Percentiles rank a stretch among this genome's conserved stretches.
These are phyloP conservation scores for Micropoecilia bifurca DNA, from an alignment of 2,797 vertebrate genomes.

Conservation along the genomic window DNA sequence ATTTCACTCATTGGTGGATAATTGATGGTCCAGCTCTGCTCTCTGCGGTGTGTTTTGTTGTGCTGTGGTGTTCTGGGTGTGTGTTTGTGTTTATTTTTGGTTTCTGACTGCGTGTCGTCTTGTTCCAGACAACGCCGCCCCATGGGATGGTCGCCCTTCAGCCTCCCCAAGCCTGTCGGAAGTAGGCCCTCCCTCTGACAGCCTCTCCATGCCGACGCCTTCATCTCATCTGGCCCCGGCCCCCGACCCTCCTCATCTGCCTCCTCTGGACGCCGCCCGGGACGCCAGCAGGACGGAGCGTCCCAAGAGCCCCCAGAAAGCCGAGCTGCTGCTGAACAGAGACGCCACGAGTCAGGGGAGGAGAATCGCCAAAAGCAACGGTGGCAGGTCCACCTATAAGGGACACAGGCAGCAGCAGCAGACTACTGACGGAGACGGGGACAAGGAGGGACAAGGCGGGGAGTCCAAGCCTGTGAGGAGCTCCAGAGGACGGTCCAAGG, in stretches of 20 bases:
- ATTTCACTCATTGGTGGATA: too few species aligned
- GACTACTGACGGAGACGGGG: slow-evolving; percentile 73
- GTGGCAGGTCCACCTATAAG: slow-evolving; percentile 87
- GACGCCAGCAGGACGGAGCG: slow-evolving; percentile 87
- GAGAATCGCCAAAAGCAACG: slow-evolving; percentile 67
- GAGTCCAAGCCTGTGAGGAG: slow-evolving; percentile 80
- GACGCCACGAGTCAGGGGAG: slow-evolving; percentile 78
- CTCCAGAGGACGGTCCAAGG: slow-evolving; percentile 82
- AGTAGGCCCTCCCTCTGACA: slow-evolving; percentile 91
- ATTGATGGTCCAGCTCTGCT: neutral
- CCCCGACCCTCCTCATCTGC: slow-evolving; percentile 90
- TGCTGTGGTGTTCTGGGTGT: slow-evolving; percentile 45
- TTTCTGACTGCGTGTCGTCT: slow-evolving; percentile 42
- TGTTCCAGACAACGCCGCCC: slow-evolving; percentile 90
- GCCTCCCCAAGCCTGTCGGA: slow-evolving; percentile 96
- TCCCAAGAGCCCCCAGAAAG: slow-evolving; percentile 86
- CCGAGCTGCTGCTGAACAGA: slow-evolving; percentile 79
- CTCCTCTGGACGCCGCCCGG: slow-evolving; percentile 87
- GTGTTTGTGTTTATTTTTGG: neutral
- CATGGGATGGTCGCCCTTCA: slow-evolving; percentile 95
- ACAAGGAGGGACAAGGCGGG: slow-evolving; percentile 77
- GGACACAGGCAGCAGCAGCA: slow-evolving; percentile 74
- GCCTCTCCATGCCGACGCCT: slow-evolving; percentile 90
- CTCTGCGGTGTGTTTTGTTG: slow-evolving; percentile 4
- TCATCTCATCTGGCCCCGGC: slow-evolving; percentile 92